phyloP scores from a whole-genome alignment of 2,797 vertebrate species.

The Linurgus olivaceus region DNA sequence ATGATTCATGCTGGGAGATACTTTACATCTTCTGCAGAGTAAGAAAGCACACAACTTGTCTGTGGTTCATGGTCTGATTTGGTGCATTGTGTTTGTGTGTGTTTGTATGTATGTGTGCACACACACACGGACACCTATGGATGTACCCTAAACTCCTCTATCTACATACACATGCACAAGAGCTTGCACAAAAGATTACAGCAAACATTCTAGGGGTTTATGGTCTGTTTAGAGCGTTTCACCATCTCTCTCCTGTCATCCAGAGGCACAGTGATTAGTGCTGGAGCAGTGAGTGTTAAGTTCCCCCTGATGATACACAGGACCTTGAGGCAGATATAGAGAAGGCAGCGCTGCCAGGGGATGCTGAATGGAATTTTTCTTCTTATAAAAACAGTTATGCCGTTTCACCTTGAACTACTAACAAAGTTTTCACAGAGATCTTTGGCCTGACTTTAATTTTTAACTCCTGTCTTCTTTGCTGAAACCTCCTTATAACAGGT shows the following conservation, averaged over 20 bases:
- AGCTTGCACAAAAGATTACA: background rate
- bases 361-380: background rate
- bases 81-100: background rate
- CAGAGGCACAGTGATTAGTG: background rate
- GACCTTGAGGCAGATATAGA: background rate
- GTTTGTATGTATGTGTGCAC: background rate
- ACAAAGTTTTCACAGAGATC: background rate
- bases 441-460: background rate
- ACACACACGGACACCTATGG: fast-evolving
- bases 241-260: background rate
- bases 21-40: background rate
- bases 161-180: fast-evolving
- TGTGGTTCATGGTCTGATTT: background rate
- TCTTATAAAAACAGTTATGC: background rate
- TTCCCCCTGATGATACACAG: fast-evolving
- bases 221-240: background rate
- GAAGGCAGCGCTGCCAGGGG: background rate
- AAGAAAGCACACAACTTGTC: background rate
- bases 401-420: background rate
- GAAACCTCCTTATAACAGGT: background rate
- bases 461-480: background rate
- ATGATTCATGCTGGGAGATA: background rate
- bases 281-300: background rate
- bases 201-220: background rate
- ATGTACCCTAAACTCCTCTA: background rate